Base-by-base conservation (phyloP, 1,140 invertebrate genomes). In the Eciton burchellii region DNA sequence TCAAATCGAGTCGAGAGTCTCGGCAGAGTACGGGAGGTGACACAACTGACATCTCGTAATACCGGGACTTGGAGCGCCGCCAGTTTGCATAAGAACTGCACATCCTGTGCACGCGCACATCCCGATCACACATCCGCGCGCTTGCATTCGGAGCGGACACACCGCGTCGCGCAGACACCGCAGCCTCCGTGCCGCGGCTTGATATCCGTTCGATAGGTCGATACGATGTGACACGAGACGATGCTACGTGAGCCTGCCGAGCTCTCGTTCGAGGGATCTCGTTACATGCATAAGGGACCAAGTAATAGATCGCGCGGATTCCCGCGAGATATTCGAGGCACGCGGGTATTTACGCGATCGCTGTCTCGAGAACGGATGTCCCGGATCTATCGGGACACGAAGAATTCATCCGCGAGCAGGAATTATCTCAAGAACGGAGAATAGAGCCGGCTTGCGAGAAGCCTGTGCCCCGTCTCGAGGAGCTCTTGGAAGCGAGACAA, bases 11-110 rank as follows among this genome's bases (percentile, higher is more conserved):
- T 88, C 87, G 86, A 88, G 83, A 83, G 82, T 82, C 84, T 72
- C 70, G 65, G 88, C n/a, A n/a, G 65, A 59, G 54, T 45, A 71
- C 59, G 68, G 87, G 68, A 60, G 86, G 84, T 91, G 89, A 91
- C 88, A 91, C 90, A 90, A 93, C 85, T 93, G 91, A 92, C 92
- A 93, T 90, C 88, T 93, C 91, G 91, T 91, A 92, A 92, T 92
- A 92, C 90, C 87, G 81, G 84, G 85, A 89, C 86, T 92, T 93
- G 92, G 92, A 90, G 84, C 85, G 65, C 35, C 79, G 92, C 92
- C 92, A 93, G 92, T 92, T 92, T 93, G 90, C 92, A 93, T 93
- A 92, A 93, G 92, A 93, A 93, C 84, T 90, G 87, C 88, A 90
- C 86, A 92, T 91, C 88, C 89, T 84, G 84, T 81, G 88, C n/a